Base-by-base conservation (phyloP, 2,888 invertebrate species). In the Pandemis heparana region DNA sequence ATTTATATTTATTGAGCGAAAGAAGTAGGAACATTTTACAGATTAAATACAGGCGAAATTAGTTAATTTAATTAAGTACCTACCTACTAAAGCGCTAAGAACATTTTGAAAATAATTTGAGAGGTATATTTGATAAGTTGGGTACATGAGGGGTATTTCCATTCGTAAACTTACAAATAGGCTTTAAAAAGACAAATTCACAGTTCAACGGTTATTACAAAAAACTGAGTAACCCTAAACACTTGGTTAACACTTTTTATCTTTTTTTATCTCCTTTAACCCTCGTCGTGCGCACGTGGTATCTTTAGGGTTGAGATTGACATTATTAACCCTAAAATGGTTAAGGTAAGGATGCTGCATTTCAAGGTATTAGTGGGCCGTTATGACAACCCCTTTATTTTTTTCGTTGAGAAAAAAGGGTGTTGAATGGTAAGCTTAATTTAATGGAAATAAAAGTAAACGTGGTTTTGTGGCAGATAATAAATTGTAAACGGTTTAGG, bases 211-310 rank as follows among this genome's bases (percentile, higher is more conserved):
- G 61, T 39, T 14, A 16, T n/a, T 10, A 66, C 60, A 71, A 71
- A 71, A 66, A 71, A 59, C n/a, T 51, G 64, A 59, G 56, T 69
- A 69, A 70, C 64, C 65, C 70, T 70, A 61, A 74, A 74, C 75
- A 60, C 48, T 63, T 43, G 48, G 63, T 74, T 61, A 66, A 73
- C 79, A 78, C 79, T 82, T 80, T 74, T 75, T 72, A 43, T 66
- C 67, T 72, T 77, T 76, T 46, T 71, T 75, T 77, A 67, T 76
- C 78, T 76, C 78, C 79, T 83, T 87, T 85, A 88, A 89, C 91
- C 89, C 89, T 87, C 86, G 85, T 85, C 85, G 84, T 67, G 65
- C 76, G 90, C 92, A 90, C 91, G 92, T 90, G 92, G 86, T 87
- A 81, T 70, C 70, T 74, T 46, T 81, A 83, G 85, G 86, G 89